These are phyloP conservation scores for Coelopa frigida DNA, from an alignment of 1,140 invertebrate species.

Conservation along the genomic window DNA sequence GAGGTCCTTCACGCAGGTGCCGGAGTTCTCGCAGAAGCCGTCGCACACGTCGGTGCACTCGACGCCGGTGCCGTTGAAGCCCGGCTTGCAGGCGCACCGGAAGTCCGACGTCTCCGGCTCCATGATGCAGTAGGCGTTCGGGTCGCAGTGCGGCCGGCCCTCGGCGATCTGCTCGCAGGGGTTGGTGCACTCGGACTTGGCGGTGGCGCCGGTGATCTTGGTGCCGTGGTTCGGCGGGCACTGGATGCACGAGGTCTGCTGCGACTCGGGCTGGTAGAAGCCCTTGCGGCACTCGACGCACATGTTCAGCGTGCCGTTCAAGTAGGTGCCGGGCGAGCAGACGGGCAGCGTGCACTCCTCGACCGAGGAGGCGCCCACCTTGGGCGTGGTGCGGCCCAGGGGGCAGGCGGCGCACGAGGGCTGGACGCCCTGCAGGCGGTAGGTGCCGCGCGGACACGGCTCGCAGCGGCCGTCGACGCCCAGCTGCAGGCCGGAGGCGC, in stretches of 20 bases:
- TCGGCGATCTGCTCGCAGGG: slow-evolving; percentile 68
- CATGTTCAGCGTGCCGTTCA: slow-evolving; percentile 75
- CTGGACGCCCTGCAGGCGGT: slow-evolving; percentile 78
- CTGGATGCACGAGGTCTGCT: slow-evolving; percentile 79
- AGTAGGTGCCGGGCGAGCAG: slow-evolving; percentile 71
- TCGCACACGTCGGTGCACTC: slow-evolving; percentile 78
- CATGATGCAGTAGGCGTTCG: slow-evolving; percentile 82
- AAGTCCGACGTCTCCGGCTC: slow-evolving; percentile 79
- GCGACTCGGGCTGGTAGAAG: slow-evolving; percentile 85
- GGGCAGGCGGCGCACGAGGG: slow-evolving; percentile 86
- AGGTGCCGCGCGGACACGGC: slow-evolving; percentile 84
- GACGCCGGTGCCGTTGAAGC: slow-evolving; percentile 83
- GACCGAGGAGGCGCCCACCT: slow-evolving; percentile 69
- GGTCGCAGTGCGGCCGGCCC: slow-evolving; percentile 74
- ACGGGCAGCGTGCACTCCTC: slow-evolving; percentile 89
- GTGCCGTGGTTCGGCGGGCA: slow-evolving; percentile 93
- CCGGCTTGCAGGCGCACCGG: slow-evolving; percentile 88
- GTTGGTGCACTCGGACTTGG: slow-evolving; percentile 80
- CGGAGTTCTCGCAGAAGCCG: slow-evolving; percentile 85
- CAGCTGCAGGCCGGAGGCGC: slow-evolving; percentile 82
- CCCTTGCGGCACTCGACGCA: slow-evolving; percentile 87
- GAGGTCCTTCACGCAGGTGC: slow-evolving; percentile 79
- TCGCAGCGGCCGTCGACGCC: slow-evolving; percentile 84
- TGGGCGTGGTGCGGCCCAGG: slow-evolving; percentile 77
- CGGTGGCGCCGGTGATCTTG: slow-evolving; percentile 63